Percentiles rank a stretch among this genome's conserved stretches.
Conservation (phyloP, 2,113 vertebrate species). For the Ochotona curzoniae region DNA sequence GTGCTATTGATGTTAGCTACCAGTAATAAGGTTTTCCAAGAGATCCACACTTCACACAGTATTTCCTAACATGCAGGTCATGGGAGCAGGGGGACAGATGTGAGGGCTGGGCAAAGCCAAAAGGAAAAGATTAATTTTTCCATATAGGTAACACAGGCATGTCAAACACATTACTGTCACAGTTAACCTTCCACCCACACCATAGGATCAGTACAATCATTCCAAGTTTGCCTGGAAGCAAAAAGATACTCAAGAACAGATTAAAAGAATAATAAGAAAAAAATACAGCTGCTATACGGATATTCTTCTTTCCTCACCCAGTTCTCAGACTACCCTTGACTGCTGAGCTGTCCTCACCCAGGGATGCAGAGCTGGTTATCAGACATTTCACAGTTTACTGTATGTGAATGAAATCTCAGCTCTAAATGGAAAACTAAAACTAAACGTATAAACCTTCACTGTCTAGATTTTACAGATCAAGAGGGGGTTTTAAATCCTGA, state of each 20-base stretch:
- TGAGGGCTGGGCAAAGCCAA: neutral
- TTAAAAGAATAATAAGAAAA: neutral
- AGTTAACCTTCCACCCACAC: neutral
- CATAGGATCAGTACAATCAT: neutral
- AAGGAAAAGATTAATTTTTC: neutral
- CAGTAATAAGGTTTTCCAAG: neutral
- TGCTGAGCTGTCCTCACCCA: neutral
- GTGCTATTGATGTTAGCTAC: neutral
- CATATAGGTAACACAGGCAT: neutral
- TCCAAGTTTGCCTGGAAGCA: neutral
- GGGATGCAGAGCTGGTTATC: neutral
- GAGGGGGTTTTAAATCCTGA: neutral
- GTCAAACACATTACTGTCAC: fast-evolving
- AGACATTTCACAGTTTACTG: neutral
- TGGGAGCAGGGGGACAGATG: neutral
- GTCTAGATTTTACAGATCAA: neutral
- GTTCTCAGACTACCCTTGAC: neutral
- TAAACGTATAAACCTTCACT: neutral
- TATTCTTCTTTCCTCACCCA: fast-evolving
- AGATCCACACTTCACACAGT: neutral
- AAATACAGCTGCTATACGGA: fast-evolving
- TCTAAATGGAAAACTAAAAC: neutral
- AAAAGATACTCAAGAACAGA: neutral
- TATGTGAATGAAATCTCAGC: neutral
- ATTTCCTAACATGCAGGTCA: neutral